Base-by-base conservation (phyloP, 30 jellyfish, hydroid and myxozoan species). In the Aurelia aurita region DNA sequence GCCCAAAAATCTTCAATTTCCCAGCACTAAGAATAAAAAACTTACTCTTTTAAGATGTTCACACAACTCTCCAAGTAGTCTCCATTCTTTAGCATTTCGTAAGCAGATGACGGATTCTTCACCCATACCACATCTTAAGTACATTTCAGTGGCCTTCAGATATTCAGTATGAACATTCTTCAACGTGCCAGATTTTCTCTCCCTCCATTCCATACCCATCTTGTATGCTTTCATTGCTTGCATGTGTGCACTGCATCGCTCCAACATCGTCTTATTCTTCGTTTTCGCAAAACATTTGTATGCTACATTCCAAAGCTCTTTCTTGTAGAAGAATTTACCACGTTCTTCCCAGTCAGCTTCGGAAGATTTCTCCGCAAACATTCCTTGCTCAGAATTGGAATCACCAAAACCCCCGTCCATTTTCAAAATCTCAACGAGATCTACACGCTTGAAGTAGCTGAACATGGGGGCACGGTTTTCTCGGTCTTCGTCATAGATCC, bases 401-500 rank as follows among this genome's bases (percentile, higher is more conserved):
- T 54, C 80, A 35, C 31, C 82, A 12, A 46, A 82, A 31, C 39
- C 47, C 29, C 26, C 78, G 29, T 69, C 96, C 49, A 91, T 80
- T 62, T 71, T 80, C 64, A 86, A 60, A 45, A 74, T 75, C 25
- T 86, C 88, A 13, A 77, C 96, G 6, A 91, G 91, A 23, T 69
- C 82, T 28, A 39, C 55, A 25, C 62, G 66, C 15, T 64, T 72
- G 87, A 91, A 87, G 20, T 44, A 77, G 19, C 80, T 90, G 53
- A 91, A 91, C 90, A 91, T 77, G 15, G 98, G 98, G 0, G 94
- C 95, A 43, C 98, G 72, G 55, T 86, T 85, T 20, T 59, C 68
- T 55, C 78, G 31, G 81, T 91, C 96, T 57, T 91, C 96, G 60
- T 91, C 98, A 46, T 55, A 91, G 22, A 91, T 91, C 98, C 98